Evolutionary conservation across 2,113 vertebrate species (phyloP).

Genomic region (Columbina picui): DNA sequence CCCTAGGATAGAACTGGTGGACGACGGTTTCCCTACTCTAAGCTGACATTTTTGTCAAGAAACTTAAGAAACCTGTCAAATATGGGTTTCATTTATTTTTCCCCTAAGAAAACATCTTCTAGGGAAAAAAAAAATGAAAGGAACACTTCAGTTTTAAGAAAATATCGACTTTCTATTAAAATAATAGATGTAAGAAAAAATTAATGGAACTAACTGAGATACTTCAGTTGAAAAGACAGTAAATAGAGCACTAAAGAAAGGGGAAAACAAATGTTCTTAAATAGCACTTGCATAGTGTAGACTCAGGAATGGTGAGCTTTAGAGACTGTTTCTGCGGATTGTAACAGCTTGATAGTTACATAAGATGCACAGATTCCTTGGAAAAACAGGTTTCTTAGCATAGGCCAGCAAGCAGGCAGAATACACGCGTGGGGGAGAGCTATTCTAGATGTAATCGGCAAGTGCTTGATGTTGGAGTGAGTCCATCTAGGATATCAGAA

Average conservation of each 20-base stretch:
- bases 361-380: conserved; percentile 28
- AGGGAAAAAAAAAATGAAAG: not conserved
- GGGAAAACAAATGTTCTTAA: not conserved
- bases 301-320: not conserved
- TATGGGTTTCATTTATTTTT: not conserved
- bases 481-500: not conserved
- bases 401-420: not conserved
- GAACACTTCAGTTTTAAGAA: not conserved
- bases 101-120: not conserved
- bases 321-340: not conserved
- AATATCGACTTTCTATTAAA: not conserved
- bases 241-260: not conserved
- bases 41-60: not conserved
- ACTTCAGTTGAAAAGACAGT: not conserved
- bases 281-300: not conserved
- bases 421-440: not conserved
- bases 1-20: not conserved
- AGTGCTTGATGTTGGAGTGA: not conserved
- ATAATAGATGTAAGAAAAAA: not conserved
- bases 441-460: not conserved
- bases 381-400: not conserved
- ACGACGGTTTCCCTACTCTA: not conserved
- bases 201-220: not conserved
- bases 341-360: conserved; percentile 40
- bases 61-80: not conserved